Percentiles rank a stretch among this genome's conserved stretches.
Conservation (phyloP, 2,797 vertebrate species). For the Chaetophractus vellerosus region DNA sequence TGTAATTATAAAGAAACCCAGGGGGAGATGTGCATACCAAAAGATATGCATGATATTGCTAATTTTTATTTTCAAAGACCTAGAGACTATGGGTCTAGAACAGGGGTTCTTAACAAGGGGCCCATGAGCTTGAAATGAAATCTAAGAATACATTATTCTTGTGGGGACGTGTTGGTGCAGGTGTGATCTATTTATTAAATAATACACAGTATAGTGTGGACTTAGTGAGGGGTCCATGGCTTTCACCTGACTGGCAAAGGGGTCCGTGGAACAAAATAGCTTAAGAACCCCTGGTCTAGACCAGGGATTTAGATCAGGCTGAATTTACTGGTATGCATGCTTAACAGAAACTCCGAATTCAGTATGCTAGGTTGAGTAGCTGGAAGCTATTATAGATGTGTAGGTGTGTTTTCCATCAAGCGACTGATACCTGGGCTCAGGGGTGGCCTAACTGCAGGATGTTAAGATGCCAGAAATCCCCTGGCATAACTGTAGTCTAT, state of each 20-base stretch:
- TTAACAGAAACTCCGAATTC: not conserved
- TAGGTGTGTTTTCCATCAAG: constrained; percentile 67
- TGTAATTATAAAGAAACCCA: constrained; percentile 7
- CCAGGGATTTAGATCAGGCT: not conserved
- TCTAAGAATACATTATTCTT: no score
- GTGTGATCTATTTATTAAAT: no score
- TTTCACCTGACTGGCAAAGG: no score
- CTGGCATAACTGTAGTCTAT: constrained; percentile 16
- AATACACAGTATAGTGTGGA: no score
- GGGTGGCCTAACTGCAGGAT: constrained; percentile 69
- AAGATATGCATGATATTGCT: not conserved
- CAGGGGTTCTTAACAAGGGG: not conserved
- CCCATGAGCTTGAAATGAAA: no score
- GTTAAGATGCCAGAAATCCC: constrained; percentile 61
- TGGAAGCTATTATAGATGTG: constrained; percentile 60
- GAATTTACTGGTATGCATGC: not conserved
- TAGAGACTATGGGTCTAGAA: not conserved
- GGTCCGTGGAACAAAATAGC: no score
- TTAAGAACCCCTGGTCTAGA: no score
- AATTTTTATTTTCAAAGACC: constrained; percentile 25
- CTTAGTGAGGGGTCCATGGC: no score
- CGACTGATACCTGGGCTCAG: constrained; percentile 59
- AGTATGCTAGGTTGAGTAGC: constrained; percentile 17
- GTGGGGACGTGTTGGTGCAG: no score
- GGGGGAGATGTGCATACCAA: not conserved